Evolutionary conservation across 2,113 vertebrate genomes (phyloP), one percentile per base, ranked within the genome.

Genomic region (Neotoma lepida): DNA sequence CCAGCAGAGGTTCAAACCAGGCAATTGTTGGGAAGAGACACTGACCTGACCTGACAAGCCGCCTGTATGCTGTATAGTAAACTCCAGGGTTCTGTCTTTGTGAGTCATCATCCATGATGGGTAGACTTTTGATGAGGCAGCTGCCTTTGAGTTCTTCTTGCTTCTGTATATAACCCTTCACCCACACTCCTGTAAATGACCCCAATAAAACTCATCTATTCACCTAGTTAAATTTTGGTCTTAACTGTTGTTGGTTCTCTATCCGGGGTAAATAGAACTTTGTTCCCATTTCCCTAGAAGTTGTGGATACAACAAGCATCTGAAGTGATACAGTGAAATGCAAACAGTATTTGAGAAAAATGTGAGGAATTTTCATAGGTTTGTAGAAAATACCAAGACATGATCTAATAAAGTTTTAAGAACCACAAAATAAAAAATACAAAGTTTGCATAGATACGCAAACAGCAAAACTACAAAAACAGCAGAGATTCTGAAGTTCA

Each of bases 321-420:
- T 44, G 82, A 66, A 35, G 13, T 17, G 1, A 54, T 17, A 76
- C 58, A 81, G 4, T 51, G 20, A 28, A 3, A 90, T 24, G 49
- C 12, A 82, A 77, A 58, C 6, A 89, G 41, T 12, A 70, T 88
- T 89, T 95, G 35, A 88, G 88, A 68, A 80, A 80, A 89, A 54
- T 80, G 78, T 63, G 39, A 74, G 54, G 6, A 68, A 84, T 46
- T 81, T 77, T 70, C 13, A 77, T 82, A 71, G 74, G 49, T 66
- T 71, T 92, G 28, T 71, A 93, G 9, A 86, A 93, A 77, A 71
- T 35, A 94, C 68, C 39, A 95, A 96, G 26, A 2, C 24, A 66
- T 0, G 80, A 3, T 82, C 39, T 89, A 61, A 89, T 51, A 12
- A 68, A 95, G 2, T 76, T 82, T 92, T 89, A 89, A 56, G 33